Evolutionary conservation across 2,113 vertebrate species (phyloP), one percentile per base, ranked within the genome.

Genomic region (Dinomys branickii): DNA sequence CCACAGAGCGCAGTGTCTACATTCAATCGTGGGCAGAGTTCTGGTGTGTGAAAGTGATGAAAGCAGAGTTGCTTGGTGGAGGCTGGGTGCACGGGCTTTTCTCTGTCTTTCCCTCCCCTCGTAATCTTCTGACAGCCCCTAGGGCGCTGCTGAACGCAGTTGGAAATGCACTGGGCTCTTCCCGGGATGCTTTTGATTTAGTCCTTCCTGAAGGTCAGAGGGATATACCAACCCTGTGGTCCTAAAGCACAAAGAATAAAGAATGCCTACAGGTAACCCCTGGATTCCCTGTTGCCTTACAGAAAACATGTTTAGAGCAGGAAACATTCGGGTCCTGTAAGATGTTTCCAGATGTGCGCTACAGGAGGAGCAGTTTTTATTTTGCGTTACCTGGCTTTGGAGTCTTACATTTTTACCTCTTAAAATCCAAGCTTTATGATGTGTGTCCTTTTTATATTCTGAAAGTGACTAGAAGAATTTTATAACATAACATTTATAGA

Each of bases 171-270:
- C 88, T 94, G 92, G 82, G 97, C 88, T 97, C 97, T 97, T 97
- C 97, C 97, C 1, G 1, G 96, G 95, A 96, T 96, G 95, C 97
- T 97, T 97, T 98, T 97, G 97, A 97, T 97, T 97, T 96, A 97
- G 97, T 97, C 97, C 97, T 97, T 97, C 96, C 90, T 97, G 97
- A 97, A 98, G 97, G 97, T 97, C 96, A 97, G 96, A 97, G 92
- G 94, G 91, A 97, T 94, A 86, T 92, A 92, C 41, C 78, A 94
- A 85, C 38, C 85, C 97, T 97, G 90, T 96, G 96, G 97, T 98
- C 96, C 71, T 97, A 95, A 97, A 95, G 90, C 91, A 86, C 38
- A 96, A 92, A 97, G 94, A 96, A 94, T 97, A 97, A 97, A 97
- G 95, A 92, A 90, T 94, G 95, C 82, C 94, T 97, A 97, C 73